These are phyloP conservation scores for Falco novaeseelandiae DNA, from an alignment of 2,797 vertebrate species.

Conservation along the genomic window DNA sequence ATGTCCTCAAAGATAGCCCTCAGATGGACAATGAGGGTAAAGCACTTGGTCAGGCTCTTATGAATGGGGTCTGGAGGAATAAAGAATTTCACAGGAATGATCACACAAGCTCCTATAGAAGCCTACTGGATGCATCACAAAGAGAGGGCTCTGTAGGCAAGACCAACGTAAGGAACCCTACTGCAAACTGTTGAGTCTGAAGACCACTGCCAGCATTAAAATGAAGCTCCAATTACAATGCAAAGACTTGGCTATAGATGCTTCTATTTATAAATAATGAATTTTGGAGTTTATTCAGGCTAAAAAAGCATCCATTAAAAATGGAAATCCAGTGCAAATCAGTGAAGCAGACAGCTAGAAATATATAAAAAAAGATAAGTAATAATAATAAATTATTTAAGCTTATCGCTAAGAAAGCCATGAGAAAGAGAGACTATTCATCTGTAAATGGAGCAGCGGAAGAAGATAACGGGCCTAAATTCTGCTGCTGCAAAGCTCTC, in stretches of 20 bases:
- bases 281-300: not conserved
- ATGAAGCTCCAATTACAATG: not conserved
- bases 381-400: conserved; percentile 12
- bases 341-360: not conserved
- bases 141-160: not conserved
- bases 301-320: conserved; percentile 12
- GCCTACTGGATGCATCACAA: not conserved
- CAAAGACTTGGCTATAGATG: not conserved
- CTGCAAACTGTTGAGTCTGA: not conserved
- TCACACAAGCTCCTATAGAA: not conserved
- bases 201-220: not conserved
- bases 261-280: not conserved
- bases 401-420: not conserved
- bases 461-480: not conserved
- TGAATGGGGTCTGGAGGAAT: not conserved
- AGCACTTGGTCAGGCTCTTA: not conserved
- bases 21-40: not conserved
- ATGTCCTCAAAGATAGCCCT: not conserved
- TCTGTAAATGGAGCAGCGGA: not conserved
- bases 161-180: not conserved
- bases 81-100: not conserved
- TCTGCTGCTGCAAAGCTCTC: not conserved
- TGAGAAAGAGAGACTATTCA: not conserved
- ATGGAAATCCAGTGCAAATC: conserved; percentile 27
- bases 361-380: not conserved